These are phyloP conservation scores for Andricus grossulariae DNA, from an alignment of 1,140 invertebrate genomes.

Conservation along the genomic window DNA sequence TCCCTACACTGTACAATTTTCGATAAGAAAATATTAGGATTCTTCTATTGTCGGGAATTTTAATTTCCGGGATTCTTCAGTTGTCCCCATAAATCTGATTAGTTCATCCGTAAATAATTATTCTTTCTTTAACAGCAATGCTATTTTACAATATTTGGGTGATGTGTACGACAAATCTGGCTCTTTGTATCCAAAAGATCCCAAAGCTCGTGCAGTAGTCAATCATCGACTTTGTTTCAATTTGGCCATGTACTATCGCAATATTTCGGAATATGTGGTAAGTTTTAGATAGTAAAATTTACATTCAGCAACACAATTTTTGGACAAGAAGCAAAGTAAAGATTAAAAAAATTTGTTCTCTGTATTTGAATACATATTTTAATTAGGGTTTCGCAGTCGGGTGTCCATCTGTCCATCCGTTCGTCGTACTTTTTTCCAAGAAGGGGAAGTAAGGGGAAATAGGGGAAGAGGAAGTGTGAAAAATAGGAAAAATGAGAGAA, in stretches of 20 bases:
- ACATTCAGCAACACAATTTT: conserved; percentile 29
- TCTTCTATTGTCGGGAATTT: too few species aligned
- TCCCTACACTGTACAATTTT: too few species aligned
- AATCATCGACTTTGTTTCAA: conserved; percentile 87
- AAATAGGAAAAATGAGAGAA: too few species aligned
- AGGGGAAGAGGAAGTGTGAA: too few species aligned
- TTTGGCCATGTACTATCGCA: conserved; percentile 83
- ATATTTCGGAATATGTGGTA: conserved; percentile 82
- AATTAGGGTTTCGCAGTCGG: too few species aligned
- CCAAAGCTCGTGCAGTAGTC: conserved; percentile 81
- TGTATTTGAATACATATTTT: too few species aligned
- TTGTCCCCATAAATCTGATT: conserved; percentile 5
- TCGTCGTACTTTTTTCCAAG: too few species aligned
- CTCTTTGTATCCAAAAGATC: conserved; percentile 82
- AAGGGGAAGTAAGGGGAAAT: too few species aligned
- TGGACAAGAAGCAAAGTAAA: not conserved
- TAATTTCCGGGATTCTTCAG: too few species aligned
- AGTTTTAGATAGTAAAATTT: conserved; percentile 56
- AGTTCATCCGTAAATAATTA: conserved; percentile 17
- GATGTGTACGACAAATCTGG: conserved; percentile 82
- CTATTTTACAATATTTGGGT: conserved; percentile 85
- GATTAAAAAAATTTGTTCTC: too few species aligned
- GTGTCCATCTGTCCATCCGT: too few species aligned
- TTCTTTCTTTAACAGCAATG: conserved; percentile 75
- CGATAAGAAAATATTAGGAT: too few species aligned